Percentiles rank a stretch among this genome's conserved stretches.
phyloP scores from a whole-genome alignment of 2,113 vertebrate genomes.

The Ageneiosus marmoratus region DNA sequence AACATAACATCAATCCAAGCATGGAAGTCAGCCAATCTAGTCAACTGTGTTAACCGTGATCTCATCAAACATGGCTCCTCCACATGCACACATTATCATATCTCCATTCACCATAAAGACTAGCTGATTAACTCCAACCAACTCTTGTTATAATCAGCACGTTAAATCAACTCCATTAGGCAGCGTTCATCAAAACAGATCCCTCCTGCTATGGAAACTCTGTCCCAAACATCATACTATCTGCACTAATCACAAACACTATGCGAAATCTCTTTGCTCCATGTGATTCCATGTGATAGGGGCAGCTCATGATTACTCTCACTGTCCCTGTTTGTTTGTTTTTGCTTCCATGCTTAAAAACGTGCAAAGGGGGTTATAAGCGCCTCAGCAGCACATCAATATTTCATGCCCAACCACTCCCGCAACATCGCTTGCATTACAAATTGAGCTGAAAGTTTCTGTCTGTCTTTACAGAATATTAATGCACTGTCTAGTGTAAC shows the following conservation, averaged over 20 bases:
- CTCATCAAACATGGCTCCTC: slow-evolving; percentile 52
- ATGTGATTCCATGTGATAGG: slow-evolving; percentile 45
- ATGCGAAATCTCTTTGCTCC: slow-evolving; percentile 39
- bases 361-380: slow-evolving; percentile 25
- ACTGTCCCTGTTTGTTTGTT: slow-evolving; percentile 35
- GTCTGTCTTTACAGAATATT: slow-evolving; percentile 16
- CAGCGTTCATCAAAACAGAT: slow-evolving; percentile 43
- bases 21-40: slow-evolving; percentile 48
- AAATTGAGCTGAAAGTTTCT: slow-evolving; percentile 23
- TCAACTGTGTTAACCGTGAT: slow-evolving; percentile 48
- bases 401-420: slow-evolving; percentile 30
- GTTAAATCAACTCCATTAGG: slow-evolving; percentile 50
- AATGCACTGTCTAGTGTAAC: neutral
- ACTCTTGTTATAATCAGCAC: slow-evolving; percentile 37
- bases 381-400: slow-evolving; percentile 37
- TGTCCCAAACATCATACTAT: slow-evolving; percentile 26
- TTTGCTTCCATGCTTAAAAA: neutral
- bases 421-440: slow-evolving; percentile 10
- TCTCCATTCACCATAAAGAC: slow-evolving; percentile 49
- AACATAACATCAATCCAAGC: slow-evolving; percentile 42
- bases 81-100: slow-evolving; percentile 52
- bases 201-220: slow-evolving; percentile 47
- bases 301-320: slow-evolving; percentile 44
- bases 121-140: slow-evolving; percentile 55
- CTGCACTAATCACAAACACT: slow-evolving; percentile 39